Conservation (phyloP, 2,888 invertebrate genomes). For the Thyatira batis region DNA sequence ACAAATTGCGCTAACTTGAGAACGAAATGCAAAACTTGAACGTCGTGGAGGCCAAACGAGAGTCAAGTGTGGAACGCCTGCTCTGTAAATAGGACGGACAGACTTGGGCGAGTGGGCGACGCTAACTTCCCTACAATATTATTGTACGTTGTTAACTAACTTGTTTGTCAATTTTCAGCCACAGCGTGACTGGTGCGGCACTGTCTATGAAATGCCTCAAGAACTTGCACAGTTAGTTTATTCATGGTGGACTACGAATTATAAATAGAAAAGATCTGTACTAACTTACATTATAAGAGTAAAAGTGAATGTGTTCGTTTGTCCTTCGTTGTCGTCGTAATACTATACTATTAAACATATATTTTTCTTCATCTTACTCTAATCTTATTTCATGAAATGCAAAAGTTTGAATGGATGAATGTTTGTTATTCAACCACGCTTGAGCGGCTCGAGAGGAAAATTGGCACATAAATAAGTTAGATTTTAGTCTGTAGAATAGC, state of each 20-base stretch:
- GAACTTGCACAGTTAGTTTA: conserved; percentile 30
- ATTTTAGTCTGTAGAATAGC: no score
- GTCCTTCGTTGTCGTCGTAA: no score
- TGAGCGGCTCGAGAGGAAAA: no score
- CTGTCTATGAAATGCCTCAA: conserved; percentile 30
- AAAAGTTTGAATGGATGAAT: no score
- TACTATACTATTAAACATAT: no score
- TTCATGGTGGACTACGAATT: not conserved
- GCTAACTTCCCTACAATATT: conserved; percentile 54
- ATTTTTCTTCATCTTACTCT: no score
- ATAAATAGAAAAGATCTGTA: not conserved
- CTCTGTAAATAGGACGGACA: conserved; percentile 55
- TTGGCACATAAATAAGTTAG: no score
- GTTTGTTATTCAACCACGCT: no score
- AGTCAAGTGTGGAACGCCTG: conserved; percentile 60
- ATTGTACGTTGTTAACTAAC: conserved; percentile 53
- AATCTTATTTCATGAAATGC: no score
- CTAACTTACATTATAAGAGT: no score
- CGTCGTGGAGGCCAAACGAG: conserved; percentile 57
- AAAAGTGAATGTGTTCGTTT: no score
- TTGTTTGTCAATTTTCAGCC: conserved; percentile 51
- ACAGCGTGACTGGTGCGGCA: conserved; percentile 33
- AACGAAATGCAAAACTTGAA: conserved; percentile 68
- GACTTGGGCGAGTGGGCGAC: conserved; percentile 36
- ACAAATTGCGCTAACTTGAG: conserved; percentile 71